phyloP scores from a whole-genome alignment of 1,140 invertebrate genomes.

The Periplaneta americana region DNA sequence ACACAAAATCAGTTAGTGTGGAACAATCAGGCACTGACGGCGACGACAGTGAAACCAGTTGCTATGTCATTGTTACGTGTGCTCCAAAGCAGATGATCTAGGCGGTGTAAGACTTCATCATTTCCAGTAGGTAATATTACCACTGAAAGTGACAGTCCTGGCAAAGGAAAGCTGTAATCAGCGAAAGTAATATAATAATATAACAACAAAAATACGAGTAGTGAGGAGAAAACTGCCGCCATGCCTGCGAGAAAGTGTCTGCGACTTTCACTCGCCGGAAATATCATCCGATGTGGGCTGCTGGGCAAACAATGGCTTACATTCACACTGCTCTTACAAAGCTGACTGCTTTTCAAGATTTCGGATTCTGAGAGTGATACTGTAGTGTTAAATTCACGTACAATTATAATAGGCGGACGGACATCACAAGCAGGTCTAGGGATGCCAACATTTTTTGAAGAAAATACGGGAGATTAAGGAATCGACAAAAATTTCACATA shows the following conservation, averaged over 20 bases:
- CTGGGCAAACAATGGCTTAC: background rate
- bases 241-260: background rate
- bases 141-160: background rate
- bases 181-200: background rate
- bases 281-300: background rate
- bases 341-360: too few relatives aligned
- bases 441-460: too few relatives aligned
- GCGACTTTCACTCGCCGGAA: background rate
- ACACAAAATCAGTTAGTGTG: too few relatives aligned
- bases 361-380: too few relatives aligned
- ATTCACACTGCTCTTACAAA: too few relatives aligned
- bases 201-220: background rate
- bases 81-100: background rate
- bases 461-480: too few relatives aligned
- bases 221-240: background rate
- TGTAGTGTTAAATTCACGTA: too few relatives aligned
- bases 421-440: too few relatives aligned
- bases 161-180: background rate
- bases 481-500: too few relatives aligned
- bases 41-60: background rate
- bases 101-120: background rate
- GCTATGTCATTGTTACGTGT: background rate
- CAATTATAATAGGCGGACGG: too few relatives aligned
- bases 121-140: background rate
- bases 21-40: background rate